Conservation (phyloP, 1,140 invertebrate genomes). For the Diabrotica undecimpunctata region DNA sequence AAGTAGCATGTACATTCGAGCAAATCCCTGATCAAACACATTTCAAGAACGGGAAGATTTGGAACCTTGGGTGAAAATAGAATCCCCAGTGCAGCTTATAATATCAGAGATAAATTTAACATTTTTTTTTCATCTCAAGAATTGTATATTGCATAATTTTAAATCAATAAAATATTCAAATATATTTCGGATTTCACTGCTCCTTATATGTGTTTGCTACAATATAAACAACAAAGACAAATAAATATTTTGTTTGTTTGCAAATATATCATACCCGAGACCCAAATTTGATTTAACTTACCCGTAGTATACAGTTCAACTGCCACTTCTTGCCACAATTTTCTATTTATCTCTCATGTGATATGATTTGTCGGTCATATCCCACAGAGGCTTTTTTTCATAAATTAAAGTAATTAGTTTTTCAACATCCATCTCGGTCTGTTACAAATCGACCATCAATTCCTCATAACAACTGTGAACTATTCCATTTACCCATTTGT, state of each 20-base stretch:
- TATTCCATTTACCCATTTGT: slow-evolving; percentile 6
- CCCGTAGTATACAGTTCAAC: slow-evolving; percentile 2
- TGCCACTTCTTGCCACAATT: slow-evolving; percentile 11
- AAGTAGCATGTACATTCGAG: not conserved
- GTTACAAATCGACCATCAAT: not conserved
- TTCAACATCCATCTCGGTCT: not conserved
- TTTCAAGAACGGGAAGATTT: not conserved
- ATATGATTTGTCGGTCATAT: slow-evolving; percentile 10
- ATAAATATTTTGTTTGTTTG: slow-evolving; percentile 3
- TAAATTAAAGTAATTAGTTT: not conserved
- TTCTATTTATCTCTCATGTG: slow-evolving; percentile 12
- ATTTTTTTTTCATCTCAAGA: slow-evolving; percentile 17
- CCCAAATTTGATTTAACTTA: slow-evolving; percentile 12
- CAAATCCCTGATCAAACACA: not conserved
- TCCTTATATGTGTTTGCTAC: not conserved
- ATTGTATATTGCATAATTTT: not conserved
- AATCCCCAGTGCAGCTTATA: slow-evolving; percentile 15
- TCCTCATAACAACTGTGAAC: slow-evolving; percentile 4
- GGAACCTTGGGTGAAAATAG: slow-evolving; percentile 13
- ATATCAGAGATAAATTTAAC: slow-evolving; percentile 18
- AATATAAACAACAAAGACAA: slow-evolving; percentile 7
- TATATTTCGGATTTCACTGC: not conserved
- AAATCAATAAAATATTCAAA: not conserved
- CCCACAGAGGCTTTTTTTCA: slow-evolving; percentile 11
- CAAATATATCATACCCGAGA: not conserved